A percentile compares a stretch with the other conserved stretches of the same genome.
These are phyloP conservation scores for Ctenopoma multispine DNA, from an alignment of 2,797 vertebrate genomes.

Conservation along the genomic window DNA sequence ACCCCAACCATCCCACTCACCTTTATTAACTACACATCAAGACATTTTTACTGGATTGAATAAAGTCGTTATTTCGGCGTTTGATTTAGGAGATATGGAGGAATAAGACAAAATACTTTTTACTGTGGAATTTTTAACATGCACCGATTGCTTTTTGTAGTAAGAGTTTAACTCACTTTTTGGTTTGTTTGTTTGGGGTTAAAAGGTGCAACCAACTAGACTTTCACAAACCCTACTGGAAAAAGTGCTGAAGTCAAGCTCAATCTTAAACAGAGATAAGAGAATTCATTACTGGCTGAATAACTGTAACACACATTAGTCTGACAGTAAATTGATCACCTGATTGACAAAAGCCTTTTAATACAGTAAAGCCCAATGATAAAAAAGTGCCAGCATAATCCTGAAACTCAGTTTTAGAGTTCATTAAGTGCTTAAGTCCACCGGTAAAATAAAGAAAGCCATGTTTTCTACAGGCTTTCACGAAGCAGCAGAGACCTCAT, in stretches of 20 bases:
- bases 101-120: conserved; percentile 8
- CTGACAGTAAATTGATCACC: conserved; percentile 27
- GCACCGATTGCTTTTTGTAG: background rate
- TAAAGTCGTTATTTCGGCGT: conserved; percentile 5
- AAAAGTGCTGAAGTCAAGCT: conserved; percentile 32
- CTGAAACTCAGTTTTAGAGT: conserved; percentile 44
- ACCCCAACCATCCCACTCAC: background rate
- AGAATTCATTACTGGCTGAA: conserved; percentile 22
- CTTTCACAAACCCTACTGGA: conserved; percentile 16
- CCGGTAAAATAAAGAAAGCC: conserved; percentile 29
- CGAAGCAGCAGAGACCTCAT: conserved; percentile 33
- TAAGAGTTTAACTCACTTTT: conserved; percentile 11
- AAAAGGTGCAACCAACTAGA: conserved; percentile 16
- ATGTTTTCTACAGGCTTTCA: conserved; percentile 40
- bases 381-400: conserved; percentile 22
- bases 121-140: background rate
- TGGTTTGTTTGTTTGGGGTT: conserved; percentile 36
- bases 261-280: conserved; percentile 8
- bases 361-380: conserved; percentile 18
- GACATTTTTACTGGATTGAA: conserved; percentile 15
- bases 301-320: conserved; percentile 37
- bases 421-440: conserved; percentile 70
- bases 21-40: conserved; percentile 5
- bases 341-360: conserved; percentile 22
- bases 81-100: conserved; percentile 1